Percentiles rank a stretch among this genome's conserved stretches.
Conservation (phyloP, 2,113 vertebrate genomes). For the Bubalus kerabau region DNA sequence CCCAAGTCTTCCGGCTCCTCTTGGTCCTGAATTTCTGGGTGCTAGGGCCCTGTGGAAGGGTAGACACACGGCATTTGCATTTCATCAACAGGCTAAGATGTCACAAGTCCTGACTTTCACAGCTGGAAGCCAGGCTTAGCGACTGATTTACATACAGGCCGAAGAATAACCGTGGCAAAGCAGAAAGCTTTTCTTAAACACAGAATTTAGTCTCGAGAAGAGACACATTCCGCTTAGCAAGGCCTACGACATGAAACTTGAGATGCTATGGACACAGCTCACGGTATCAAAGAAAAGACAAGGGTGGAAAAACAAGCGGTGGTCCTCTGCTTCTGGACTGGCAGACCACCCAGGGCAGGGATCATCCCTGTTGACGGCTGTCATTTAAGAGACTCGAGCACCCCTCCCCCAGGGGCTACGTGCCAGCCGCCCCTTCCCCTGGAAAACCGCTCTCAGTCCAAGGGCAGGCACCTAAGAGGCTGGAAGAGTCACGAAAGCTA, state of each 20-base stretch:
- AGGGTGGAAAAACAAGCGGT: background rate
- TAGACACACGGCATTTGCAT: slow-evolving; percentile 15
- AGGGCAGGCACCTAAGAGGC: background rate
- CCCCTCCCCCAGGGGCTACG: background rate
- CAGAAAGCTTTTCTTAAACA: slow-evolving; percentile 24
- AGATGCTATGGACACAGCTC: background rate
- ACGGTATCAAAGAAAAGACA: background rate
- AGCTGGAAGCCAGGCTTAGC: background rate
- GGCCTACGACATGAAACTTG: background rate
- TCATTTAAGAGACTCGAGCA: background rate
- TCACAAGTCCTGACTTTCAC: slow-evolving; percentile 7
- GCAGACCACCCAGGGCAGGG: background rate
- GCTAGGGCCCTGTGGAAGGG: background rate
- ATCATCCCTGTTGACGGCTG: background rate
- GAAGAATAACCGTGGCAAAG: background rate
- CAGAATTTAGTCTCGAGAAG: slow-evolving; percentile 1
- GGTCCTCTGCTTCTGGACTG: background rate
- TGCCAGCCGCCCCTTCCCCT: background rate
- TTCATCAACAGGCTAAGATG: slow-evolving; percentile 3
- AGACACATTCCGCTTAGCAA: background rate
- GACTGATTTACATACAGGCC: background rate
- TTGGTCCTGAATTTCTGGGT: background rate
- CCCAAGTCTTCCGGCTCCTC: background rate
- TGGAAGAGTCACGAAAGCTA: background rate
- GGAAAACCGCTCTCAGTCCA: background rate